Base-by-base conservation (phyloP, 2,888 invertebrate genomes). In the Synanthedon formicaeformis region DNA sequence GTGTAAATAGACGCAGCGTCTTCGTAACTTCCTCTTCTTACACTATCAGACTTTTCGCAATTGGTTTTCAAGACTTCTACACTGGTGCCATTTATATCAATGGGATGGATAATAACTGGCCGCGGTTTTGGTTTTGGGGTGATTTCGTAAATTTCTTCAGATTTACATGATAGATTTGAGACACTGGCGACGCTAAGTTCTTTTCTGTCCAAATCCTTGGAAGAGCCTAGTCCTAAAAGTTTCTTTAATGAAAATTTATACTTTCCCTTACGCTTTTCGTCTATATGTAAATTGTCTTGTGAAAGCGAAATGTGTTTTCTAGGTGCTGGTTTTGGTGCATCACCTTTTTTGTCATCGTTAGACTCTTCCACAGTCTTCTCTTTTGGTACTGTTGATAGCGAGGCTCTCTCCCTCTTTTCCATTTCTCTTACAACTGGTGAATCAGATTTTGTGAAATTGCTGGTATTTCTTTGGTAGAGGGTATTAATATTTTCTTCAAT, bases 71-170 rank as follows among this genome's bases (percentile, higher is more conserved):
- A 90, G 41, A 95, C 94, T 71, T 95, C 94, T 2, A 95, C 94
- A 56, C 90, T 93, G 10, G 93, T 91, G 40, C 94, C 93, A 73
- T 95, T 95, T 56, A 96, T 89, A 67, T 96, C 96, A 63, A 94
- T 87, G 12, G 96, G 96, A 88, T 96, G 96, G 57, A 96, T 95
- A 61, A 96, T 96, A 56, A 96, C 94, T 23, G 95, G 86, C 13
- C 94, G 90, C 2, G 93, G 93, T 67, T 93, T 94, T 5, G 91
- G 90, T 65, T 90, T 89, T 6, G 90, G 90, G 16, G 89, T 88
- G 51, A 88, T 77, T 49, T 90, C 89, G 54, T 80, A 84, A 40
- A 89, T 82, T 56, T 91, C 90, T 58, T 91, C 90, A 51, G 71
- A 67, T 66, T 88, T 89, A 50, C 78, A 76, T 0, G 89, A 86